Percentiles rank a stretch among this genome's conserved stretches.
phyloP scores from a whole-genome alignment of 2,888 invertebrate species.

The Apotomis betuletana region DNA sequence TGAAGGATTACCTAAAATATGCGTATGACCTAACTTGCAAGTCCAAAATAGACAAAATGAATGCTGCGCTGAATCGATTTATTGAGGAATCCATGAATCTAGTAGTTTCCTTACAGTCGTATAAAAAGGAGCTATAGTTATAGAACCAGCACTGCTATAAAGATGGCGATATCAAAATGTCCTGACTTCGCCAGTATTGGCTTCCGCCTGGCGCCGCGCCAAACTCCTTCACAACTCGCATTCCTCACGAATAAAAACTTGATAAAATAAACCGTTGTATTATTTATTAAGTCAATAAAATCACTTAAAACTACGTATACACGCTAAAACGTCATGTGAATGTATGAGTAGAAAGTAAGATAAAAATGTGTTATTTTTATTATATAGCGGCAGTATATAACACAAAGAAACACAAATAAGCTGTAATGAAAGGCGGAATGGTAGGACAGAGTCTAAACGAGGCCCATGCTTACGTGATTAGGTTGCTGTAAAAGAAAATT shows the following conservation, averaged over 20 bases:
- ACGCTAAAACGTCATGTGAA: background rate
- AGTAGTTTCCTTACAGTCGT: background rate
- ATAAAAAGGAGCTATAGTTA: background rate
- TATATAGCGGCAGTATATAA: background rate
- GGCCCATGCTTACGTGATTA: conserved; percentile 38
- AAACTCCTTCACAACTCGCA: conserved; percentile 60
- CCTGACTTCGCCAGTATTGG: conserved; percentile 71
- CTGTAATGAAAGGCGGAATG: conserved; percentile 31
- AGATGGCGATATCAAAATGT: conserved; percentile 67
- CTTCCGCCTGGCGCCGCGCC: conserved; percentile 71
- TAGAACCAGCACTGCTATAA: conserved; percentile 52
- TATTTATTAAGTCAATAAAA: conserved; percentile 39
- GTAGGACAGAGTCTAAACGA: conserved; percentile 17
- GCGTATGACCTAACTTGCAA: no score
- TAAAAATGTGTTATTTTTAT: background rate
- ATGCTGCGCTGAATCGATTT: background rate
- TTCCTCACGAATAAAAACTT: conserved; percentile 57
- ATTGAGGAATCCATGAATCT: no score
- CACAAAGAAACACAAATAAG: conserved; percentile 28
- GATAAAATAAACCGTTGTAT: conserved; percentile 37
- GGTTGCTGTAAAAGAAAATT: conserved; percentile 41
- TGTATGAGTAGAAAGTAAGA: background rate
- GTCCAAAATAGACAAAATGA: background rate
- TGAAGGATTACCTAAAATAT: no score
- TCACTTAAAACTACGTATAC: background rate